Base-by-base conservation (phyloP, 1,140 invertebrate species). In the Rhopalosiphum padi region DNA sequence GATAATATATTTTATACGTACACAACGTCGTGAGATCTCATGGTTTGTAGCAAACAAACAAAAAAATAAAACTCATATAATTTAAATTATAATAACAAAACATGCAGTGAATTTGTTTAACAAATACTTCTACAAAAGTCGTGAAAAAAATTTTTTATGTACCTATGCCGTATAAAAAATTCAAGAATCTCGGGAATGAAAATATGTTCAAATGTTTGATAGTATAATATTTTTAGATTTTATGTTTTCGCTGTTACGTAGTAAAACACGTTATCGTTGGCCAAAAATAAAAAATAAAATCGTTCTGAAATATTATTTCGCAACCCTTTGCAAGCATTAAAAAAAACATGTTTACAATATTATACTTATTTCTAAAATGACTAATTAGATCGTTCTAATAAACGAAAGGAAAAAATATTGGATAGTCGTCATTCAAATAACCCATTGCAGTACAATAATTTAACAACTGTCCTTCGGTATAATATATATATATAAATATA, bases 31-130 rank as follows among this genome's bases (percentile, higher is more conserved):
- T 87, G 46, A 87, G 43, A 87, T 87, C 46, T 25, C 48, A 18
- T 87, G n/a, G 86, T 87, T 51, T 87, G 43, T 87, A 21, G 86
- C 18, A 87, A 87, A 87, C 46, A 87, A 87, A 87, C 25, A 46
- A 30, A 86, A 86, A 86, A 77, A 77, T 48, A 87, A 51, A 87
- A 30, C 86, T 22, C 43, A 51, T 83, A 37, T 83, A 83, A 46
- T 43, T 46, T 37, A 55, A 35, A 53, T 55, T 35, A 89, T 41
- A 41, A 55, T 53, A 89, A 53, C 48, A 46, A 51, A 37, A 89
- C 46, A 23, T 35, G n/a, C 48, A 22, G 21, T 35, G n/a, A 89
- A 87, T 87, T 87, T 87, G 43, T 48, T 87, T 46, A 87, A 46
- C 46, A 55, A 89, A 89, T 55, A 55, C 37, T 51, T 55, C 35